These are phyloP conservation scores for Drepanosiphum platanoidis DNA, from an alignment of 2,888 invertebrate species.

Conservation along the genomic window DNA sequence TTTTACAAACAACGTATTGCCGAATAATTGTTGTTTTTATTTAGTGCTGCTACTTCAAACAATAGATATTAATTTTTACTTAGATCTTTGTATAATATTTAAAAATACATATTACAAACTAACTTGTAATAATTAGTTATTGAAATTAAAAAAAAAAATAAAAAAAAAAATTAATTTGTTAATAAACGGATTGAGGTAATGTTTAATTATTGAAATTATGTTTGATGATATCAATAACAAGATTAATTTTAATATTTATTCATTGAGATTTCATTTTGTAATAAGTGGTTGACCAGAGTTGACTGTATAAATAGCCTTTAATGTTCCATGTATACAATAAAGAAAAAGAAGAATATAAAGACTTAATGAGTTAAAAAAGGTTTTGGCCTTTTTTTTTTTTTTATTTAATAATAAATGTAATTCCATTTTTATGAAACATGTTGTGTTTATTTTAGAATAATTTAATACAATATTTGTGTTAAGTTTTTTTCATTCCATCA, in stretches of 20 bases:
- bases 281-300: not conserved
- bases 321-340: constrained; percentile 29
- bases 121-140: not conserved
- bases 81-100: not conserved
- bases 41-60: not conserved
- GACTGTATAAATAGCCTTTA: not conserved
- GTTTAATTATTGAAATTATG: not conserved
- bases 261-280: not conserved
- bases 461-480: constrained; percentile 7
- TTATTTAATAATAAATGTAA: constrained; percentile 31
- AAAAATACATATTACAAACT: not conserved
- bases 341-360: not conserved
- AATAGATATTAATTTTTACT: not conserved
- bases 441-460: constrained; percentile 16
- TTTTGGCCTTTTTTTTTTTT: not conserved
- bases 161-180: too few species aligned
- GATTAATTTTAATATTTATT: constrained; percentile 1
- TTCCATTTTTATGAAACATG: not conserved
- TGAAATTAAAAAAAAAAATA: not conserved
- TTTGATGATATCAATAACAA: not conserved
- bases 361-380: constrained; percentile 41
- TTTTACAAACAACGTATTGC: not conserved
- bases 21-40: not conserved
- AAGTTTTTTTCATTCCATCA: not conserved
- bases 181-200: not conserved